Conservation (phyloP, 2,888 invertebrate genomes). For the Calameuta pallipes region DNA sequence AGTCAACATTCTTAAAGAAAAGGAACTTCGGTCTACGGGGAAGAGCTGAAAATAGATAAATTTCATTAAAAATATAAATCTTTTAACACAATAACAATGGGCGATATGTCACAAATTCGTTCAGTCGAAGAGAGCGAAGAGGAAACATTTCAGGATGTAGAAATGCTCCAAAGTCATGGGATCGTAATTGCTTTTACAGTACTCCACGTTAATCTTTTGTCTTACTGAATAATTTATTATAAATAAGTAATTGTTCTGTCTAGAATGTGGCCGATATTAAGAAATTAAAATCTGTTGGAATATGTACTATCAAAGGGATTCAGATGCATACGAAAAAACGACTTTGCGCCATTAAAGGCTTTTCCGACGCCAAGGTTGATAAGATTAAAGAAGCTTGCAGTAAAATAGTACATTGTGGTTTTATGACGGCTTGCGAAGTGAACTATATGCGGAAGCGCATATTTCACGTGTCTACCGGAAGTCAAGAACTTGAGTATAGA, state of each 20-base stretch:
- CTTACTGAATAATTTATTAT: background rate
- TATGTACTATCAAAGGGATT: conserved; percentile 84
- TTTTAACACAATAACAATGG: background rate
- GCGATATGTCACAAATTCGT: background rate
- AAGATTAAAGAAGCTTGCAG: conserved; percentile 83
- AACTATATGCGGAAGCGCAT: conserved; percentile 78
- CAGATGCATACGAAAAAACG: conserved; percentile 84
- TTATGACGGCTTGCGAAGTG: conserved; percentile 81
- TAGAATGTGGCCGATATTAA: conserved; percentile 79
- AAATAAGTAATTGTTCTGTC: background rate
- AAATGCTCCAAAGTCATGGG: background rate
- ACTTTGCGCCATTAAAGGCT: conserved; percentile 78
- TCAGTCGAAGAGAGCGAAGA: background rate
- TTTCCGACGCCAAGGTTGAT: conserved; percentile 81
- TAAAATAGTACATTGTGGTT: conserved; percentile 74
- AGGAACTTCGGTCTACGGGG: background rate
- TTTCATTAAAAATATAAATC: background rate
- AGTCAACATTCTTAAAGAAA: background rate
- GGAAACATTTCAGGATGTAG: conserved; percentile 4
- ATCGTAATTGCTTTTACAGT: background rate
- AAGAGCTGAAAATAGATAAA: background rate
- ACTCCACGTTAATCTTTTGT: background rate
- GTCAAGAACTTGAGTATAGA: conserved; percentile 76
- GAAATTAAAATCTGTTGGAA: conserved; percentile 79
- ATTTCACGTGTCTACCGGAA: conserved; percentile 78